Evolutionary conservation across 2,888 invertebrate species (phyloP).

Genomic region (Melanchra persicariae): DNA sequence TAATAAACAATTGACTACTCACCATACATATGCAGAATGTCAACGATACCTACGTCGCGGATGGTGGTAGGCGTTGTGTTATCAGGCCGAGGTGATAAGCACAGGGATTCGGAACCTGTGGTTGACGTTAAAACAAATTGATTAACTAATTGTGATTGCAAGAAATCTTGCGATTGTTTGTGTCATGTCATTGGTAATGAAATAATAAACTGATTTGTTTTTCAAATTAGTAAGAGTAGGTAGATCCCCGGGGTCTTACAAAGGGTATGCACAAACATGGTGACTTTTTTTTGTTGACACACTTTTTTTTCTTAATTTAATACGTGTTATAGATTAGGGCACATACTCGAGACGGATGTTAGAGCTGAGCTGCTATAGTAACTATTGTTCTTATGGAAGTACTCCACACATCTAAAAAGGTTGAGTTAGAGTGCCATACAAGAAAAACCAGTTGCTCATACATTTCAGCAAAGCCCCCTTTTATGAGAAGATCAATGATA

Average conservation of each 20-base stretch:
- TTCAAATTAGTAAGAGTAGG: neutral
- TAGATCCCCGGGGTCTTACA: neutral
- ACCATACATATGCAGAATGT: slow-evolving; percentile 6
- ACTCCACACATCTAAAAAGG: too few species aligned
- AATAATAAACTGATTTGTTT: neutral
- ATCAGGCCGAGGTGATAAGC: slow-evolving; percentile 32
- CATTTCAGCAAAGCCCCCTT: too few species aligned
- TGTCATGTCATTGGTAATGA: neutral
- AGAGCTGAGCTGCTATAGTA: too few species aligned
- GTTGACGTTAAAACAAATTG: neutral
- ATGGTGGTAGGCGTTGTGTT: slow-evolving; percentile 45
- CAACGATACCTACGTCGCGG: slow-evolving; percentile 11
- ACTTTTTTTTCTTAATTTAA: too few species aligned
- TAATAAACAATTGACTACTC: slow-evolving; percentile 2
- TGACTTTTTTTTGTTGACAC: too few species aligned
- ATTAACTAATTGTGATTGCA: neutral
- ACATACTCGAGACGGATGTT: too few species aligned
- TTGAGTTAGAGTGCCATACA: too few species aligned
- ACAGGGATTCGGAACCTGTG: slow-evolving; percentile 14
- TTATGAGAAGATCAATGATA: too few species aligned
- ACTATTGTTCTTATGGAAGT: too few species aligned
- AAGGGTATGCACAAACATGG: too few species aligned
- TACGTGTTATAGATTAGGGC: too few species aligned
- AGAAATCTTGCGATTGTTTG: neutral
- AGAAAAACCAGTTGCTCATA: too few species aligned